Evolutionary conservation across 1,140 invertebrate genomes (phyloP), one percentile per base, ranked within the genome.

Genomic region (Hormaphis cornu): DNA sequence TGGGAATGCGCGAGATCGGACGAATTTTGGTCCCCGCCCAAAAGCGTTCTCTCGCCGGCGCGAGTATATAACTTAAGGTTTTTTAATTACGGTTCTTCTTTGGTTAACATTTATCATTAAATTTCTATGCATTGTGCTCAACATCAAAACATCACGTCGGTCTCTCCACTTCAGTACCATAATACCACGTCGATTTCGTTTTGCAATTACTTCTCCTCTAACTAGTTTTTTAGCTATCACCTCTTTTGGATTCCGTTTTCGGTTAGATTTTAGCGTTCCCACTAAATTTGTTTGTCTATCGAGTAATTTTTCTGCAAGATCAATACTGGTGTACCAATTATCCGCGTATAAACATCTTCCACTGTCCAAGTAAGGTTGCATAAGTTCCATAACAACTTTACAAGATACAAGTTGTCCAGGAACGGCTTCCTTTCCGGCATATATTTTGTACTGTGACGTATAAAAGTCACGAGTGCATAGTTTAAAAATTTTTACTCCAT

Each of bases 401-500:
- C 70, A 69, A 14, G 72, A 59, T 26, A 73, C 74, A 16, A 69
- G 59, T 16, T 52, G 48, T 52, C 48, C 48, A 35, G 37, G 71
- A 14, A 37, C 20, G 26, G 30, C 35, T 54, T 40, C 42, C 33
- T 48, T 54, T 56, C 18, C 71, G 12, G 24, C 44, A 76, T 75
- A 75, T 72, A 75, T 69, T 76, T 74, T 72, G 66, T 73, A 22
- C 70, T 72, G 70, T 70, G 63, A 73, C 35, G 72, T 72, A 71
- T 78, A 73, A n/a, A 75, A 72, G 58, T 71, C 48, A 53, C 72
- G 53, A 54, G 71, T 53, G 61, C 74, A 77, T 12, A 81, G 70
- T 69, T 74, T 76, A 69, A 74, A 79, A 28, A 77, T 48, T 73
- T 78, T 79, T 20, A 79, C 72, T 18, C 78, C 75, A 73, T 77